Percentiles rank a stretch among this genome's conserved stretches.
These are phyloP conservation scores for Brachyrhaphis roseni DNA, from an alignment of 2,797 vertebrate species.

Conservation along the genomic window DNA sequence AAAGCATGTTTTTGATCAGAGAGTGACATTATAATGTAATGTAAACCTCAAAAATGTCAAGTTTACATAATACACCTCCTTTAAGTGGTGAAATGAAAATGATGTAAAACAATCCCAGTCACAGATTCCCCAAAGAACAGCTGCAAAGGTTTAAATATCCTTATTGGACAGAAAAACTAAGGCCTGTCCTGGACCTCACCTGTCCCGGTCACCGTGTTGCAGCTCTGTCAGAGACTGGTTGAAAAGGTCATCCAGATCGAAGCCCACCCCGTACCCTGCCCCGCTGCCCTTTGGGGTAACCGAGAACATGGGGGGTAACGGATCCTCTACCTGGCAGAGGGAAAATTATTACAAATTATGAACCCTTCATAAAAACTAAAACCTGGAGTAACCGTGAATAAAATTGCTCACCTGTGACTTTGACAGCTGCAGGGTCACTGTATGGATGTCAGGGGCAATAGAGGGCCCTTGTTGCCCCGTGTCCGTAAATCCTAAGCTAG, in stretches of 20 bases:
- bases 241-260: constrained; percentile 93
- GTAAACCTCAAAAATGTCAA: no score
- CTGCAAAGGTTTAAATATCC: not conserved
- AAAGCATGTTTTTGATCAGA: no score
- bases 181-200: constrained; percentile 70
- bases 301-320: constrained; percentile 91
- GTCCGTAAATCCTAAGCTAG: constrained; percentile 71
- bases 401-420: constrained; percentile 88
- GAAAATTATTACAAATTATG: constrained; percentile 26
- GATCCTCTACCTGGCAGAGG: constrained; percentile 88
- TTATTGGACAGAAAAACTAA: not conserved
- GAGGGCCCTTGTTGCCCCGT: constrained; percentile 76
- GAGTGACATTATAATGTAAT: no score
- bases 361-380: constrained; percentile 13
- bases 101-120: not conserved
- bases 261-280: constrained; percentile 93
- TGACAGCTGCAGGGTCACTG: constrained; percentile 93
- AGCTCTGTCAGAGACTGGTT: constrained; percentile 91
- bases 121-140: not conserved
- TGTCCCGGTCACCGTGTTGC: constrained; percentile 86
- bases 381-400: not conserved
- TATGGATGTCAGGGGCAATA: constrained; percentile 86
- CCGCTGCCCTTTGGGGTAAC: constrained; percentile 95
- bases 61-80: no score
- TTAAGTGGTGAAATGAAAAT: not conserved